Evolutionary conservation across 2,113 vertebrate species (phyloP).

Genomic region (Centropus unirufus): DNA sequence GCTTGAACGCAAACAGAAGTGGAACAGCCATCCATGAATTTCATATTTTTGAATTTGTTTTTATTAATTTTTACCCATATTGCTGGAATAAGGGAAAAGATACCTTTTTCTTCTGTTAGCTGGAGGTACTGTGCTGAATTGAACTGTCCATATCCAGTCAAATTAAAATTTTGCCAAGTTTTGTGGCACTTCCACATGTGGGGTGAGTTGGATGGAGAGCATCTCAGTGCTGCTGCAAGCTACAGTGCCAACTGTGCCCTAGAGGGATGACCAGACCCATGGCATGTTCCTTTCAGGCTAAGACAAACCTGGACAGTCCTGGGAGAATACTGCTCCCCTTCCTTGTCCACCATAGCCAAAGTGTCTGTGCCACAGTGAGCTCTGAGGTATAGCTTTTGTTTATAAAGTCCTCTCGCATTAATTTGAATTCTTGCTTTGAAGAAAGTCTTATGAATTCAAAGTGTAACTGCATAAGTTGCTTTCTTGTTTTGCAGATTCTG

Average conservation of each 20-base stretch:
- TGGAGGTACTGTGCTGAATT: background rate
- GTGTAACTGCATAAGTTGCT: background rate
- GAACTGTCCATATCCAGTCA: background rate
- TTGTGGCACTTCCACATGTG: background rate
- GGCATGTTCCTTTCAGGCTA: background rate
- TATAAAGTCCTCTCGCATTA: slow-evolving; percentile 12
- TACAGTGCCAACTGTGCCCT: background rate
- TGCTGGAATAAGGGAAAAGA: background rate
- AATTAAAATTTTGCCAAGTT: background rate
- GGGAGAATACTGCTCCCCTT: background rate
- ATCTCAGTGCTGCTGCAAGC: background rate
- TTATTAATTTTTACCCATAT: background rate
- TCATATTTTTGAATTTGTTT: background rate
- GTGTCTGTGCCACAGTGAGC: background rate
- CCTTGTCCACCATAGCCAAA: background rate
- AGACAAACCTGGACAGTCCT: background rate
- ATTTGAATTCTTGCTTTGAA: slow-evolving; percentile 59
- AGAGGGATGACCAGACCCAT: background rate
- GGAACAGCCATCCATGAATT: background rate
- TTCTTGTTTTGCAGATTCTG: slow-evolving; percentile 44
- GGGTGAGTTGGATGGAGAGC: background rate
- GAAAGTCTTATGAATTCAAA: background rate
- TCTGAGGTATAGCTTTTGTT: slow-evolving; percentile 20
- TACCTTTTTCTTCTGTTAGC: background rate
- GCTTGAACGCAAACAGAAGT: background rate